Evolutionary conservation across 37 sponge, comb jelly and placozoan species (phyloP), one percentile per base, ranked within the genome.

Genomic region (Sycon ciliatum): DNA sequence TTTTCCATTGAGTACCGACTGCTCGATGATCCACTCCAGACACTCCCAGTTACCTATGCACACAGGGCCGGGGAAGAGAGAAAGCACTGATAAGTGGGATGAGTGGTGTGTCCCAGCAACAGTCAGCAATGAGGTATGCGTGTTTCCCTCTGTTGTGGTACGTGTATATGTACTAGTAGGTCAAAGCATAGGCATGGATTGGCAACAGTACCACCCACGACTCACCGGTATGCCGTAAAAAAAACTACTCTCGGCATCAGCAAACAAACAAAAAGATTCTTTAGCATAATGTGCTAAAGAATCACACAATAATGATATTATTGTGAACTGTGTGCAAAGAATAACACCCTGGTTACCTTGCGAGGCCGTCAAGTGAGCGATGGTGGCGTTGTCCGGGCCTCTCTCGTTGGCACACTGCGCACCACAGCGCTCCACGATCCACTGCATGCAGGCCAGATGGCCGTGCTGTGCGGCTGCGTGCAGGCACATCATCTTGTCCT

Each of bases 391-490:
- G 1, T 89, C 86, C 88, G 84, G 1, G 83, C 84, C 39, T 38
- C 57, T 61, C 75, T 33, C 32, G 88, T 73, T 38, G 54, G 40
- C 63, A 22, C 55, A 36, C 72, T 34, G 28, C 83, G 72, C 34
- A 83, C 63, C 71, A 82, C 67, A 1, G 82, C 90, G 34, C 30
- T 62, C 63, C 36, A 73, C 63, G 34, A 92, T 68, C 57, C 80
- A 92, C 32, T 78, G 49, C 20, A 92, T 83, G 46, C 78, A 75
- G 9, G 82, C 78, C 38, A 80, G 29, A 53, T 92, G 83, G 20
- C 93, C 93, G 3, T 49, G 66, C 4, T 74, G 73, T 18, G 88
- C 67, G 36, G 88, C 88, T 30, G 88, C 93, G 78, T 92, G 93
- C 24, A 92, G 74, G 0, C 88, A 82, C 7, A 89, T 87, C 22